Conservation (phyloP, 2,113 vertebrate species). For the Megaceryle maxima region DNA sequence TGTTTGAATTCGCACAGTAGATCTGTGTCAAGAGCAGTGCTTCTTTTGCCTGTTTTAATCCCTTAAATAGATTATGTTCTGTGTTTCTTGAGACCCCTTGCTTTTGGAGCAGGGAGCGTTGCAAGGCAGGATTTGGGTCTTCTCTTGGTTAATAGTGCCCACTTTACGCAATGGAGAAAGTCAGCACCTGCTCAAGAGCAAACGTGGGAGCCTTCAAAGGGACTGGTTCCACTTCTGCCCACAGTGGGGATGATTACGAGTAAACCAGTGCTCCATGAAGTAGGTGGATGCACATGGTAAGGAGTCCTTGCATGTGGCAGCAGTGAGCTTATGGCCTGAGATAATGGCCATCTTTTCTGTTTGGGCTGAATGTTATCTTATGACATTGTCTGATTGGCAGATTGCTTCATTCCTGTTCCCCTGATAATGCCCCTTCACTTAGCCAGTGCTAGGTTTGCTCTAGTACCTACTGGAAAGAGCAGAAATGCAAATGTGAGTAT, state of each 20-base stretch:
- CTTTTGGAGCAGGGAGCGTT: background rate
- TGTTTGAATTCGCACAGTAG: background rate
- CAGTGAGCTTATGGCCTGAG: background rate
- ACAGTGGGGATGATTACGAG: fast-evolving
- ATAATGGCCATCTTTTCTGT: background rate
- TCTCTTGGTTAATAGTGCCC: background rate
- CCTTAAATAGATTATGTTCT: background rate
- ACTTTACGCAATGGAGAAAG: fast-evolving
- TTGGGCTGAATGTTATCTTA: background rate
- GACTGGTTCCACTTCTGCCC: background rate
- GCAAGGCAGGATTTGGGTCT: background rate
- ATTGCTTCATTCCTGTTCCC: background rate
- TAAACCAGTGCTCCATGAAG: background rate
- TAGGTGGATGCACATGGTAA: fast-evolving
- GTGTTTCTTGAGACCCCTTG: fast-evolving
- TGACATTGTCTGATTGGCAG: background rate
- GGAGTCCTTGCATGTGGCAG: background rate
- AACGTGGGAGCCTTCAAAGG: background rate
- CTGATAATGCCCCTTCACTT: background rate
- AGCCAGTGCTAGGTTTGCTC: conserved; percentile 4
- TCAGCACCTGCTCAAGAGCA: background rate
- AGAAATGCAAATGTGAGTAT: conserved; percentile 10
- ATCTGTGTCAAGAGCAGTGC: fast-evolving
- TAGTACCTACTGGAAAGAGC: background rate
- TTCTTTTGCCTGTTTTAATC: background rate